These are phyloP conservation scores for Pararge aegeria DNA, from an alignment of 1,140 invertebrate genomes.

Conservation along the genomic window DNA sequence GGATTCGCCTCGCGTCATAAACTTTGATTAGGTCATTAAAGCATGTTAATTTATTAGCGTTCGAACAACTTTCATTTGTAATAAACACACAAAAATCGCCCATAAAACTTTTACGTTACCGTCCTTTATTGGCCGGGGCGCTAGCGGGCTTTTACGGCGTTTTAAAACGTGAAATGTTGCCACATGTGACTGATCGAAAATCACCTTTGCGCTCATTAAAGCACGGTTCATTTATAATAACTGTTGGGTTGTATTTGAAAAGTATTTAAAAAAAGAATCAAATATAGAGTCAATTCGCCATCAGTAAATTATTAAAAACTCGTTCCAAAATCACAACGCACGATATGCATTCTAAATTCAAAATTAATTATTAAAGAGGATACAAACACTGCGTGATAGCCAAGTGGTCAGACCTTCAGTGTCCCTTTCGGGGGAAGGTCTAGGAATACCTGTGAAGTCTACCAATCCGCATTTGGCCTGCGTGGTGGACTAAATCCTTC, in stretches of 20 bases:
- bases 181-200: constrained; percentile 59
- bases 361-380: background rate
- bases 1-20: constrained; percentile 78
- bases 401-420: too few species aligned
- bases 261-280: constrained; percentile 2
- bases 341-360: constrained; percentile 6
- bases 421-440: too few species aligned
- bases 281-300: constrained; percentile 7
- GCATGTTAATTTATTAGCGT: constrained; percentile 75
- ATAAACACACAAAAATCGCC: constrained; percentile 54
- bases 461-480: too few species aligned
- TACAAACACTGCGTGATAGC: background rate
- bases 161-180: constrained; percentile 41
- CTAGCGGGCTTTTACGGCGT: constrained; percentile 39
- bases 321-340: constrained; percentile 7
- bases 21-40: constrained; percentile 80
- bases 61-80: constrained; percentile 62
- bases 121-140: constrained; percentile 30
- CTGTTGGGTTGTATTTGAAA: constrained; percentile 11
- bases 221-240: constrained; percentile 18
- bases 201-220: constrained; percentile 38
- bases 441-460: too few species aligned
- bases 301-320: constrained; percentile 16
- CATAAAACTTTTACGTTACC: constrained; percentile 46
- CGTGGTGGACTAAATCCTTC: too few species aligned